Percentiles rank a stretch among this genome's conserved stretches.
These are phyloP conservation scores for Crocidura indochinensis DNA, from an alignment of 2,797 vertebrate genomes.

Conservation along the genomic window DNA sequence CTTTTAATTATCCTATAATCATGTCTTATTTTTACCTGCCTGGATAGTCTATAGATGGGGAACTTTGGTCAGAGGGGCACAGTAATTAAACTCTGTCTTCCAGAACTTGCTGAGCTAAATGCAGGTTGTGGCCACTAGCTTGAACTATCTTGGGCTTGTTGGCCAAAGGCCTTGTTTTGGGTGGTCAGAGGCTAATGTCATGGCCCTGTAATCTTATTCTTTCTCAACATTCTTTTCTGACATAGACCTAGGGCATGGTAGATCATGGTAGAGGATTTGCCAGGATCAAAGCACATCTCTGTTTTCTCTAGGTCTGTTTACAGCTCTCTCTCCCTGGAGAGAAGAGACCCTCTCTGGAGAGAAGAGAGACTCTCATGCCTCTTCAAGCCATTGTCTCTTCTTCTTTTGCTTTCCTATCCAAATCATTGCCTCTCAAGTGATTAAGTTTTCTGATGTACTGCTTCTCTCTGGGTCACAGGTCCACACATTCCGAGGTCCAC, in stretches of 20 bases:
- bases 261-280: conserved; percentile 39
- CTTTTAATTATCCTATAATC: conserved; percentile 68
- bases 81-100: conserved; percentile 65
- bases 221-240: conserved; percentile 26
- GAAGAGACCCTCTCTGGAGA: conserved; percentile 41
- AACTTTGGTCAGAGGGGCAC: conserved; percentile 49
- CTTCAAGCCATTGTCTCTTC: conserved; percentile 76
- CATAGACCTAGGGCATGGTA: conserved; percentile 45
- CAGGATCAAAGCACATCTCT: conserved; percentile 80
- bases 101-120: conserved; percentile 64
- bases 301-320: conserved; percentile 78
- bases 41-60: conserved; percentile 46
- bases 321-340: conserved; percentile 45
- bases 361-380: conserved; percentile 69
- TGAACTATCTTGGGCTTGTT: not conserved
- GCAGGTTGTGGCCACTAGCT: not conserved
- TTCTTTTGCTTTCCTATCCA: conserved; percentile 79
- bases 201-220: conserved; percentile 13
- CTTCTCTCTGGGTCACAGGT: conserved; percentile 91
- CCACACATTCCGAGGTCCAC: conserved; percentile 97
- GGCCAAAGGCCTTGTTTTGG: not conserved
- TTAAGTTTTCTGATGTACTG: conserved; percentile 55
- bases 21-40: conserved; percentile 73
- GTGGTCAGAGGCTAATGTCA: not conserved
- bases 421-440: conserved; percentile 85